Evolutionary conservation across 1,140 invertebrate species (phyloP), one percentile per base, ranked within the genome.

Genomic region (Penaeus chinensis): DNA sequence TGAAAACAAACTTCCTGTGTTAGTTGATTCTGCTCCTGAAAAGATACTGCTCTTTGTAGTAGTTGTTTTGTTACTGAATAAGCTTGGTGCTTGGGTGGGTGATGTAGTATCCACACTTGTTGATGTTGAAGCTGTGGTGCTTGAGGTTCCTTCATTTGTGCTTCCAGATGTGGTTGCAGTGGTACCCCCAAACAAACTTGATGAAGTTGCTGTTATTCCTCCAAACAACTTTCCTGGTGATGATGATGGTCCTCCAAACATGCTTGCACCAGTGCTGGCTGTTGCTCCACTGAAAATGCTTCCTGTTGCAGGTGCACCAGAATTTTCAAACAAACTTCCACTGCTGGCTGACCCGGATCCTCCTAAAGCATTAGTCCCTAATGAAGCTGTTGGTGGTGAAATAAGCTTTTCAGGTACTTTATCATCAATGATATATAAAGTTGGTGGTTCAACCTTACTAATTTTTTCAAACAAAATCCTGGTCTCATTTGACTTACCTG

Each of bases 171-270:
- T 47, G 27, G 84, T 19, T 47, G 76, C 71, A 76, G 27, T 54
- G 54, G 54, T 24, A 32, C 66, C 66, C 16, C 82, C 71, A 20
- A 76, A 84, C 27, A 76, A 20, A 76, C 47, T 74, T 20, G 24
- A 24, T 65, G 27, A 63, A 62, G 24, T 32, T 24, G 32, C 42
- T 18, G 27, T 8, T 24, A 61, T 20, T 76, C 18, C 82, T 60
- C 37, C 71, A 84, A 27, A 60, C 76, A 74, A n/a, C 71, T 60
- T 61, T 66, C 37, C 61, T 62, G 82, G 71, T 22, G 79, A 8
- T 61, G 47, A 60, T 79, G 76, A 61, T 77, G 66, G 22, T 42
- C 77, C 61, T 63, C 84, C 84, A 79, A 63, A 82, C 37, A 82
- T 82, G 37, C 60, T 82, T 27, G 27, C 24, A 37, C 27, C 20